Conservation (phyloP, 2,797 vertebrate species). For the Coreius guichenoti region DNA sequence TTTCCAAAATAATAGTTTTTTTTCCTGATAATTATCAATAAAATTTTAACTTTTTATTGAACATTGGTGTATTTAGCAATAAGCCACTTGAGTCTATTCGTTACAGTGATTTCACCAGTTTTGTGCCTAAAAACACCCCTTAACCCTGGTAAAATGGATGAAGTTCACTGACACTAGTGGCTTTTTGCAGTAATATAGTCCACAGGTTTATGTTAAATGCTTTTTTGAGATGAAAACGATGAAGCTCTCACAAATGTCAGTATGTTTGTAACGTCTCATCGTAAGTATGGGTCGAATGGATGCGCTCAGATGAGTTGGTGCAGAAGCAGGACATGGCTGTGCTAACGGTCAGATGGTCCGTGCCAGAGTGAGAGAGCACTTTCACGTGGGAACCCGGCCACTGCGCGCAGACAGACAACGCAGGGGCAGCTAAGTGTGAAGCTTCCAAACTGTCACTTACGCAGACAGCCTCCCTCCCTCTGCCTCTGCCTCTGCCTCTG, state of each 20-base stretch:
- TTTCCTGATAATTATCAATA: background rate
- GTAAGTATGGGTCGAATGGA: slow-evolving; percentile 11
- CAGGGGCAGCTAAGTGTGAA: slow-evolving; percentile 79
- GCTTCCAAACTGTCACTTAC: slow-evolving; percentile 79
- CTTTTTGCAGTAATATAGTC: background rate
- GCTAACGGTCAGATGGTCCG: slow-evolving; percentile 72
- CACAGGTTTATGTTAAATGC: background rate
- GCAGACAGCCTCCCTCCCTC: slow-evolving; percentile 58
- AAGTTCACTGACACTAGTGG: background rate
- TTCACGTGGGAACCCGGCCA: slow-evolving; percentile 81
- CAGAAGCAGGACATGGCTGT: slow-evolving; percentile 45
- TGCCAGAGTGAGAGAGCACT: slow-evolving; percentile 71
- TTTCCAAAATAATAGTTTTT: background rate
- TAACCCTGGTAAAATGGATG: background rate
- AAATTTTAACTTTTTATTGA: background rate
- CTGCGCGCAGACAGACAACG: slow-evolving; percentile 74
- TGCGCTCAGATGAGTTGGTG: background rate
- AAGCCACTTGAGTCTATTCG: background rate
- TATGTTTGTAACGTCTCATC: background rate
- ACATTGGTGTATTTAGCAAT: background rate
- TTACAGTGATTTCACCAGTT: background rate
- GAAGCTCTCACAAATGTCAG: background rate
- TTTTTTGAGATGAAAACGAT: background rate
- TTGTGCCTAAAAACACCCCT: background rate
- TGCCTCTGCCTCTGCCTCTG: too few species aligned